Conservation (phyloP, 2,888 invertebrate genomes). For the Rotaria socialis region DNA sequence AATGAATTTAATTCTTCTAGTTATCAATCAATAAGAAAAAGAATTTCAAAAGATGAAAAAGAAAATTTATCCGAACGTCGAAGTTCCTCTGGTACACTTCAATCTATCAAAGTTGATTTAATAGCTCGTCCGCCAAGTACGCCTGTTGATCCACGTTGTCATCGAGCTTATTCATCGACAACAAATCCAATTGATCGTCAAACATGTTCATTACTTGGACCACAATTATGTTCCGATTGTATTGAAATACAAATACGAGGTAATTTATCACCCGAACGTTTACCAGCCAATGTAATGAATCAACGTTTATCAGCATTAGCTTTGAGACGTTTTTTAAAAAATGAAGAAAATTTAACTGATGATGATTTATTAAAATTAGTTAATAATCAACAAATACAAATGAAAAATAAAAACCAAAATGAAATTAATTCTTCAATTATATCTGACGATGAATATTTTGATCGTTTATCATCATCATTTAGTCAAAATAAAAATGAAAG, state of each 20-base stretch:
- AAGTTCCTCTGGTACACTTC: not conserved
- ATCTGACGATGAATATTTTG: slow-evolving; percentile 12
- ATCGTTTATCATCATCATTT: not conserved
- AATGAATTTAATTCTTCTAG: not conserved
- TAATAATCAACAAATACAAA: not conserved
- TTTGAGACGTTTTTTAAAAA: not conserved
- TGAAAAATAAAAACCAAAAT: not conserved
- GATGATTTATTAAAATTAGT: not conserved
- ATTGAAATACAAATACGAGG: not conserved
- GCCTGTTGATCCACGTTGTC: not conserved
- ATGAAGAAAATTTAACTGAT: not conserved
- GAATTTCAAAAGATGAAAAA: not conserved
- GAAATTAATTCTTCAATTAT: not conserved
- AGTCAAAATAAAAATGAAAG: not conserved
- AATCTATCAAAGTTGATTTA: not conserved
- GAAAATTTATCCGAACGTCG: not conserved
- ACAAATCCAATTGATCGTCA: not conserved
- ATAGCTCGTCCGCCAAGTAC: not conserved
- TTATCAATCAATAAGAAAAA: not conserved
- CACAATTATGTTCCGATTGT: not conserved
- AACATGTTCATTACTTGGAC: not conserved
- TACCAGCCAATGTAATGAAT: not conserved
- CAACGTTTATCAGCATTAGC: not conserved
- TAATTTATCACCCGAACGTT: not conserved
- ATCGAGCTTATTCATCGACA: not conserved